Percentiles rank a stretch among this genome's conserved stretches.
Conservation (phyloP, 2,113 vertebrate genomes). For the Steatornis caripensis region DNA sequence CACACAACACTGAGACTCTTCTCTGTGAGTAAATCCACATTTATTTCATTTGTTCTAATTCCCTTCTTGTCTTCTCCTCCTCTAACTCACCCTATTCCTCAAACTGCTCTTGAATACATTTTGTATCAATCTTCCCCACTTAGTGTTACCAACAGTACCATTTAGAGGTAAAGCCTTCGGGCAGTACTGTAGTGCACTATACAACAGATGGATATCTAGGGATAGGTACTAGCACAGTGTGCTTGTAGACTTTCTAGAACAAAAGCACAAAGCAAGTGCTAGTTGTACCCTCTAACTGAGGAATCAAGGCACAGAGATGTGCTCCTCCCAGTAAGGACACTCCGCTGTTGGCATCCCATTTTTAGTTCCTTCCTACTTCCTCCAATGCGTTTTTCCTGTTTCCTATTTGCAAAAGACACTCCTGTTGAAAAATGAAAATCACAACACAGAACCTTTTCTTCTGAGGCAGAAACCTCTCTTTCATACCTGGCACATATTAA, state of each 20-base stretch:
- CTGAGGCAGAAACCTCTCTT: neutral
- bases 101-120: neutral
- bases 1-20: neutral
- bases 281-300: neutral
- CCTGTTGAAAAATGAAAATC: neutral
- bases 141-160: neutral
- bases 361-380: neutral
- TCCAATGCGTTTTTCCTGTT: neutral
- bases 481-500: neutral
- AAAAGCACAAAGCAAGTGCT: neutral
- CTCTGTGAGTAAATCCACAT: neutral
- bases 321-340: neutral
- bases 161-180: neutral
- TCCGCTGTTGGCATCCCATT: neutral
- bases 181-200: neutral
- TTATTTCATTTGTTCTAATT: neutral
- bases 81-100: neutral
- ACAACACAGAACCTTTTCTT: neutral
- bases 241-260: neutral
- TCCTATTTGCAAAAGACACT: neutral
- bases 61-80: neutral
- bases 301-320: neutral
- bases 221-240: neutral
- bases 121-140: neutral
- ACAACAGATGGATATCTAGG: neutral